A percentile compares a stretch with the other conserved stretches of the same genome.
phyloP scores from a whole-genome alignment of 23 tunicate species.

The Diplosoma virens region DNA sequence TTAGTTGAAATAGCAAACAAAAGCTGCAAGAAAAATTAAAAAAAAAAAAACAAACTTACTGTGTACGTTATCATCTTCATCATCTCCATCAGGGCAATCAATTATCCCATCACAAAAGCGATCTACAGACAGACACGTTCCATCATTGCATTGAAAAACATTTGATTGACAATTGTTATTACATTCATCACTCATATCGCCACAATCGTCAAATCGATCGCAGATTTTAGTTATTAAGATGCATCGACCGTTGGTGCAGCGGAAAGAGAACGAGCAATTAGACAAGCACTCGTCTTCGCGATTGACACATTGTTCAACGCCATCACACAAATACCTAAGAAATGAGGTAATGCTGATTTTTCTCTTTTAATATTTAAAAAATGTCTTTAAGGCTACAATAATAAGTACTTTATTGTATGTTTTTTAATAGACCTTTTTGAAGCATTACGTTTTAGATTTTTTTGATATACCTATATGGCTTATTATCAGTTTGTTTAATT shows the following conservation, averaged over 20 bases:
- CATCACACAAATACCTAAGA: constrained; percentile 70
- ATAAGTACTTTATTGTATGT: no score
- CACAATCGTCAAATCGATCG: constrained; percentile 68
- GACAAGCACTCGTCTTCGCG: constrained; percentile 74
- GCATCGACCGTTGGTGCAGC: constrained; percentile 49
- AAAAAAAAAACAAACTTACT: neutral
- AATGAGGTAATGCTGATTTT: neutral
- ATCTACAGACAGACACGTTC: constrained; percentile 48
- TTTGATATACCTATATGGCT: no score
- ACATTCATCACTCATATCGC: constrained; percentile 87
- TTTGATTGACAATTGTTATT: neutral
- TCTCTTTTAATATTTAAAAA: no score
- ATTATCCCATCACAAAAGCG: constrained; percentile 68
- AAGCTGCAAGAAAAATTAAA: no score
- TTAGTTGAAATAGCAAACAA: no score
- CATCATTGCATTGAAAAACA: constrained; percentile 49
- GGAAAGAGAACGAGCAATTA: constrained; percentile 48
- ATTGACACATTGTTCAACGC: constrained; percentile 56
- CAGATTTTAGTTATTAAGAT: constrained; percentile 30
- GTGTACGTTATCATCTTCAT: constrained; percentile 26
- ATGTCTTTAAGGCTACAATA: neutral
- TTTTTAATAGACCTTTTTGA: no score
- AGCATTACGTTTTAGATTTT: no score
- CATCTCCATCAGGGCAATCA: constrained; percentile 68
- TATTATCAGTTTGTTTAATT: no score